Evolutionary conservation across 2,113 vertebrate species (phyloP), one percentile per base, ranked within the genome.

Genomic region (Spheniscus mendiculus): DNA sequence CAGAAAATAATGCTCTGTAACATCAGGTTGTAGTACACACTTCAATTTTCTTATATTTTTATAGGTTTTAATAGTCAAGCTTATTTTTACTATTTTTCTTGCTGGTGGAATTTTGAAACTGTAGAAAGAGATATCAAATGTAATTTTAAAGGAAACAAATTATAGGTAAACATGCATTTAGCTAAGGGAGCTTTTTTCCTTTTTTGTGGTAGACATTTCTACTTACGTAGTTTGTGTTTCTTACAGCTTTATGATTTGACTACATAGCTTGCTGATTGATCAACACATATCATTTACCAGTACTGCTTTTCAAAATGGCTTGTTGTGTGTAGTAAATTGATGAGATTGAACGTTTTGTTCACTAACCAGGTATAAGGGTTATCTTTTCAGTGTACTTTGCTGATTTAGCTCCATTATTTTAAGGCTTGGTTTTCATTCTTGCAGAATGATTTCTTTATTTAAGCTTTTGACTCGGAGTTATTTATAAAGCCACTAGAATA

Each of bases 211-310:
- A 90, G 80, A 95, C 90, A 12, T 40, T 92, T 47, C 56, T 65
- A 56, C 34, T 95, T 92, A 72, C 34, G 18, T 72, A 95, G 78
- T 94, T 89, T 95, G 66, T 93, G 50, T 93, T 97, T 97, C 55
- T 95, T 97, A 66, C 34, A 89, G 25, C 29, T 94, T 76, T 69
- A 50, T 94, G 59, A 82, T 78, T 89, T 87, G 96, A 77, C 79
- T 71, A 26, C 25, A 77, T 44, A 87, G 55, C 86, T 97, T 87
- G 36, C 63, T 95, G 63, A 86, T 56, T 78, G 71, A 84, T 59
- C 30, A 89, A 77, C 14, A 20, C 44, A 52, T 44, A 36, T 80
- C 13, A 65, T 73, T 85, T 50, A 25, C 65, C 62, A 32, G 58
- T 74, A 76, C 52, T 76, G 34, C 56, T 95, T 95, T 96, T 53